Base-by-base conservation (phyloP, 2,113 vertebrate genomes). In the Saimiri boliviensis region DNA sequence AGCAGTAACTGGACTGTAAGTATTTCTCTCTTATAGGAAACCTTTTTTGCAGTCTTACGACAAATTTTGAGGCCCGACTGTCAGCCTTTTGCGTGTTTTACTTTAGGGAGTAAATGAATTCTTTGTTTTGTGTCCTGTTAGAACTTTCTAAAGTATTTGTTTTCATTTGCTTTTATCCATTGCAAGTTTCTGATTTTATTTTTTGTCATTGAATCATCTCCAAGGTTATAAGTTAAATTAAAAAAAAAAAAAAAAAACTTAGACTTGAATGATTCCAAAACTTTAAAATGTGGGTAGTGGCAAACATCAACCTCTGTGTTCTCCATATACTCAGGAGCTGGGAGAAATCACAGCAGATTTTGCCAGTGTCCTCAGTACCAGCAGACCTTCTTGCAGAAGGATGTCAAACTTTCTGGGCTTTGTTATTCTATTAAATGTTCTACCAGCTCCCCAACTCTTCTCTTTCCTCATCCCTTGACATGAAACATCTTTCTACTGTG, bases 11-110 rank as follows among this genome's bases (percentile, higher is more conserved):
- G 85, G 94, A 49, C 52, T 94, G 9, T 91, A 79, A 97, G 63
- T 96, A 63, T 76, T 93, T 97, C 87, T 79, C 93, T 96, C 87
- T 92, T 87, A 76, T 8, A 85, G 95, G 84, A 96, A 96, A 96
- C 88, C 96, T 94, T 97, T 47, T 92, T 85, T 42, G 17, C 58
- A 63, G 91, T 60, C 84, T 96, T 95, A n/a, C 77, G 87, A 84
- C 81, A 68, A n/a, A 86, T 95, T 89, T 95, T 42, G 16, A 94
- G 93, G 71, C 71, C 94, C 66, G 84, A 40, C 30, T 96, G 89
- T 86, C 92, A 86, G 42, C 14, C 87, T 68, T 89, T 89, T 88
- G 40, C 79, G 66, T 94, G 20, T 40, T 95, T 90, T 74, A 76
- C n/a, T 96, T 20, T 82, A 79, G 49, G 14, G 21, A 90, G 37